These are phyloP conservation scores for Chiloscyllium punctatum DNA, from an alignment of 2,797 vertebrate species.

Conservation along the genomic window DNA sequence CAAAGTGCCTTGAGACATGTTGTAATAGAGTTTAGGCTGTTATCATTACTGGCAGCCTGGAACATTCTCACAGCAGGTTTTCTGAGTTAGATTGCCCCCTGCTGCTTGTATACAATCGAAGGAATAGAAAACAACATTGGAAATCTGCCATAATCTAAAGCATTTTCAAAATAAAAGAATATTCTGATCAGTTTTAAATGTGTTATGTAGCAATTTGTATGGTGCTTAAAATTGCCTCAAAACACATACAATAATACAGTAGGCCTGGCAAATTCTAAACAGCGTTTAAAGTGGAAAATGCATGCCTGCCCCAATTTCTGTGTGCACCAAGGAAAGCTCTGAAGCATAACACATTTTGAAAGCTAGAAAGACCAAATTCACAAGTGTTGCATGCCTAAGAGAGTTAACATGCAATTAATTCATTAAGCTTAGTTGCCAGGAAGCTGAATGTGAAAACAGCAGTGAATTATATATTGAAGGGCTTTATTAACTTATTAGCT, in stretches of 20 bases:
- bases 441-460: not conserved
- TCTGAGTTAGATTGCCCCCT: slow-evolving; percentile 56
- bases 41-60: slow-evolving; percentile 30
- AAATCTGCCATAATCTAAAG: slow-evolving; percentile 41
- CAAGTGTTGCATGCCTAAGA: not conserved
- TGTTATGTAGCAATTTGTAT: slow-evolving; percentile 43
- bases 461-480: not conserved
- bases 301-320: too few relatives aligned
- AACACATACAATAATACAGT: slow-evolving; percentile 38
- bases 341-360: not conserved
- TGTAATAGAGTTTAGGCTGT: slow-evolving; percentile 27
- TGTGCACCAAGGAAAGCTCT: not conserved
- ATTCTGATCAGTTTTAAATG: slow-evolving; percentile 42
- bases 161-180: slow-evolving; percentile 42
- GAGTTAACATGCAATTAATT: not conserved
- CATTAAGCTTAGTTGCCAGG: not conserved
- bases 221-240: slow-evolving; percentile 43
- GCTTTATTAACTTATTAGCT: slow-evolving; percentile 1
- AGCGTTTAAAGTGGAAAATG: slow-evolving; percentile 2
- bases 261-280: slow-evolving; percentile 11
- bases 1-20: not conserved
- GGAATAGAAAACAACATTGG: slow-evolving; percentile 46
- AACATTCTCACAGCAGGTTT: slow-evolving; percentile 44
- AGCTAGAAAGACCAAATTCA: not conserved
- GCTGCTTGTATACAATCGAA: slow-evolving; percentile 52